These are phyloP conservation scores for Danio albolineatus DNA, from an alignment of 2,797 vertebrate species.

Conservation along the genomic window DNA sequence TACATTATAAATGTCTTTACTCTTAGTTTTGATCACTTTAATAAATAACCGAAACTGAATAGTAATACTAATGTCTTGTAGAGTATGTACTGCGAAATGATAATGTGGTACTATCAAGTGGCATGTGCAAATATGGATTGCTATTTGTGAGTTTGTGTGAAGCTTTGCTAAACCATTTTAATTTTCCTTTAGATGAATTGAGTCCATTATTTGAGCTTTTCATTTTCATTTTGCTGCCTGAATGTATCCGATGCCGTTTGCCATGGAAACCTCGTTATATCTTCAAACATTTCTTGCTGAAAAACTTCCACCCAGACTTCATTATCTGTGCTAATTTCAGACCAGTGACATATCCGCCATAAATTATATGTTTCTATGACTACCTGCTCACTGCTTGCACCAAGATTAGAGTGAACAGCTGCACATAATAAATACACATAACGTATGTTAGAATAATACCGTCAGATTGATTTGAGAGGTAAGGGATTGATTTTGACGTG, in stretches of 20 bases:
- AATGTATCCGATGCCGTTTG: conserved; percentile 22
- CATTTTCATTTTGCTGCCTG: conserved; percentile 2
- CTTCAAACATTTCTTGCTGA: conserved; percentile 43
- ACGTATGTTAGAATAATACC: background rate
- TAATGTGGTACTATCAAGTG: background rate
- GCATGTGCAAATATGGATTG: background rate
- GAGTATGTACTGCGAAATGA: no score
- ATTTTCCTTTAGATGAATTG: background rate
- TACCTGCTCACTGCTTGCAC: background rate
- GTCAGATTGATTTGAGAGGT: conserved; percentile 12
- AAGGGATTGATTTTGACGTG: conserved; percentile 19
- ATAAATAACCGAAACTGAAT: no score
- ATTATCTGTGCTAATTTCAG: conserved; percentile 43
- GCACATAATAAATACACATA: conserved; percentile 6
- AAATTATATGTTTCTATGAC: conserved; percentile 50
- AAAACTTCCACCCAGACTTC: conserved; percentile 51
- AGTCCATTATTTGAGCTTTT: background rate
- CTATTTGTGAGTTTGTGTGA: background rate
- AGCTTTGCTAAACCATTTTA: background rate
- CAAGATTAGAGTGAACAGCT: conserved; percentile 12
- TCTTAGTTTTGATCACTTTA: no score
- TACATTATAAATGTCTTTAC: no score
- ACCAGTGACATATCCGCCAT: conserved; percentile 45
- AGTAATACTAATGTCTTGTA: no score
- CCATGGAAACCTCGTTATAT: conserved; percentile 47